A percentile compares a stretch with the other conserved stretches of the same genome.
These are phyloP conservation scores for Solenodon paradoxus DNA, from an alignment of 2,113 vertebrate genomes.

Conservation along the genomic window DNA sequence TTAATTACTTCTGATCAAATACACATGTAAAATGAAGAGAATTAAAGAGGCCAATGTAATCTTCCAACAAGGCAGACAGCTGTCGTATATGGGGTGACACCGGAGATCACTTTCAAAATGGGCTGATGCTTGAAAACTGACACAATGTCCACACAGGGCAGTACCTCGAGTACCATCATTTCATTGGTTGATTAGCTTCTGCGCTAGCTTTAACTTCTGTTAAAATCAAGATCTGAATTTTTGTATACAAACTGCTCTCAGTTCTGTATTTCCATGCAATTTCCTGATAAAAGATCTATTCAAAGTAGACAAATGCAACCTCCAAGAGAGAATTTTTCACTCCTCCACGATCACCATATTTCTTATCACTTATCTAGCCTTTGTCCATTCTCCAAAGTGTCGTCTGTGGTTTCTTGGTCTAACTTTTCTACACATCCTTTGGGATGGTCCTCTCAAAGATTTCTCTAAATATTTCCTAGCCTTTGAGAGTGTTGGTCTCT, in stretches of 20 bases:
- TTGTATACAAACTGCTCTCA: background rate
- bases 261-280: background rate
- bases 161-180: background rate
- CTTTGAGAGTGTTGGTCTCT: too few relatives aligned
- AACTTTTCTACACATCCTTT: background rate
- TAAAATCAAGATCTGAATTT: constrained; percentile 18
- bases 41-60: background rate
- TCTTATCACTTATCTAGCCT: background rate
- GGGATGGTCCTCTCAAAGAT: background rate
- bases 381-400: background rate
- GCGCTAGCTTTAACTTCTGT: background rate
- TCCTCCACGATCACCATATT: background rate
- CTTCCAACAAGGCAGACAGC: background rate
- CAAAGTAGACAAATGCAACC: background rate
- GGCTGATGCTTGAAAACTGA: constrained; percentile 1
- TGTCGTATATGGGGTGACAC: background rate
- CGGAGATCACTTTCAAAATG: background rate
- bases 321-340: background rate
- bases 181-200: background rate
- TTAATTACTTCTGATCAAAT: constrained; percentile 20
- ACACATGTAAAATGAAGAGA: background rate
- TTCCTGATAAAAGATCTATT: background rate
- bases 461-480: background rate
- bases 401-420: background rate
- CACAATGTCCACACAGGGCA: background rate